These are phyloP conservation scores for Petrosia ficiformis DNA, from an alignment of 37 sponge, comb jelly and placozoan genomes.

Conservation along the genomic window DNA sequence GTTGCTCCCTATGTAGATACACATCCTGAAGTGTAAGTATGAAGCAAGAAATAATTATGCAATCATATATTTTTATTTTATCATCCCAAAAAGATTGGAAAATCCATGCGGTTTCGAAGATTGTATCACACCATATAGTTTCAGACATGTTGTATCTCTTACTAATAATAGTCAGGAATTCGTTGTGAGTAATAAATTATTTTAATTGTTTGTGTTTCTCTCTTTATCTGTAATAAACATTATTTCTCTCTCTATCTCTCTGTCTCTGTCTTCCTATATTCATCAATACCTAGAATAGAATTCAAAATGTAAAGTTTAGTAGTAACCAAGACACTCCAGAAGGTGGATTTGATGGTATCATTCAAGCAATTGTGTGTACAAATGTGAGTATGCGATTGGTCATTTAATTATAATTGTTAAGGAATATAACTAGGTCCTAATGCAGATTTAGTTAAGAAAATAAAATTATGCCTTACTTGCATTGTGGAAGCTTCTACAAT, in stretches of 20 bases:
- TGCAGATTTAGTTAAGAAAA: too few species aligned
- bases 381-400: conserved; percentile 67
- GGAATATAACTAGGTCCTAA: too few species aligned
- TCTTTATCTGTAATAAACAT: background rate
- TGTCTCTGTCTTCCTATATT: too few species aligned
- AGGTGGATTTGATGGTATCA: conserved; percentile 87
- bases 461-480: background rate
- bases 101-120: too few species aligned
- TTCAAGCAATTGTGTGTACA: conserved; percentile 79
- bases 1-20: conserved; percentile 30
- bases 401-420: too few species aligned
- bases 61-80: too few species aligned
- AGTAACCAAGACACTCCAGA: conserved; percentile 88
- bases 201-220: background rate
- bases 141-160: background rate
- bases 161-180: background rate
- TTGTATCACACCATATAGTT: background rate
- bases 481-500: too few species aligned
- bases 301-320: conserved; percentile 55
- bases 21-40: too few species aligned
- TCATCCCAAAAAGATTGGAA: too few species aligned
- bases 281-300: conserved; percentile 12
- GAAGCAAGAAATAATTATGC: too few species aligned
- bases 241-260: background rate
- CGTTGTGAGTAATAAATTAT: background rate